Evolutionary conservation across 2,113 vertebrate species (phyloP).

Genomic region (Heloderma charlesbogerti): DNA sequence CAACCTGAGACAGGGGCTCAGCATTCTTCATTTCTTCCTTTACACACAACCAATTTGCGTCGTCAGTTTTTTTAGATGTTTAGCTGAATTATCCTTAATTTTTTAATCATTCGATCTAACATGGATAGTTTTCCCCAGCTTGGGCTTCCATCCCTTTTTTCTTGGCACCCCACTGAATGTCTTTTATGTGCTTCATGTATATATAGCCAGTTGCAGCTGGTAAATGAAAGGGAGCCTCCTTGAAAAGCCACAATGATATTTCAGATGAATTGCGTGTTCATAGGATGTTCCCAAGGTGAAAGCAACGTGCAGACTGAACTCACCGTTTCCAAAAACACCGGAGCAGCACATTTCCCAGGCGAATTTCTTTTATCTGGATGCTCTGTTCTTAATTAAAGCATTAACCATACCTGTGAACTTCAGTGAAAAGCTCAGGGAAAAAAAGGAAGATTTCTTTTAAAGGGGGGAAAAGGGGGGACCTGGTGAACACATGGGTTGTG

Average conservation of each 20-base stretch:
- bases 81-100: neutral
- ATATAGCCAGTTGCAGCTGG: neutral
- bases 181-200: neutral
- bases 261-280: constrained; percentile 18
- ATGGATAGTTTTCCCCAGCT: constrained; percentile 5
- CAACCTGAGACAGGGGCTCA: neutral
- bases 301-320: constrained; percentile 6
- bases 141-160: neutral
- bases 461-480: neutral
- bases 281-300: constrained; percentile 20
- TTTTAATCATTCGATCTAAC: constrained; percentile 26
- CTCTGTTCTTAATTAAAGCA: constrained; percentile 29
- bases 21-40: neutral
- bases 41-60: neutral
- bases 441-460: neutral
- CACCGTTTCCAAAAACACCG: constrained; percentile 12
- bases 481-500: neutral
- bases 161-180: neutral
- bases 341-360: constrained; percentile 1
- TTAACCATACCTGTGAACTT: constrained; percentile 8
- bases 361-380: constrained; percentile 5
- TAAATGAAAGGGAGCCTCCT: constrained; percentile 34
- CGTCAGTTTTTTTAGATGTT: neutral
- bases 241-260: constrained; percentile 19
- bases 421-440: neutral